Evolutionary conservation across 2,888 invertebrate species (phyloP), one percentile per base, ranked within the genome.

Genomic region (Clostera curtula): DNA sequence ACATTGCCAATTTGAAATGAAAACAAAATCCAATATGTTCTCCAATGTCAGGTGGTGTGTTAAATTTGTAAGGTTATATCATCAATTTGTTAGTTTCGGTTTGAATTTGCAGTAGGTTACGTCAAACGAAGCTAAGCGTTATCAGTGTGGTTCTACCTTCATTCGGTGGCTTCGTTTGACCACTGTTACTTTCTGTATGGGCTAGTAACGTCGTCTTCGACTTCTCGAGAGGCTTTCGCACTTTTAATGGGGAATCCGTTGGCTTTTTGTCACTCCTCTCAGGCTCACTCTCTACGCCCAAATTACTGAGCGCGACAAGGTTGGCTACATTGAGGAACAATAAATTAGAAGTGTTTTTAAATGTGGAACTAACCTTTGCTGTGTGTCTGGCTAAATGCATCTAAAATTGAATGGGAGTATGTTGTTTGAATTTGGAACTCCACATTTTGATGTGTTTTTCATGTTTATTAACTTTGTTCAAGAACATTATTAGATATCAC

Each of bases 241-340:
- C 62, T 59, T 80, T 83, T 49, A 76, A 58, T 51, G 80, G 77
- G 36, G 77, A 77, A 61, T 74, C 75, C 64, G 68, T 67, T 36
- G 76, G 67, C 55, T 73, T 79, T 76, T 73, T 79, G 51, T 68
- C 70, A 56, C 60, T 74, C 56, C 69, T 40, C 56, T 79, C 76
- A 37, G 70, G 56, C 53, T 80, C 80, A 65, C 62, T 63, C 55
- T 80, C 80, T 54, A 83, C 71, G 51, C 82, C 83, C 83, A 83
- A 76, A 59, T 80, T 80, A 83, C 83, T 80, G 69, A 83, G 83
- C 59, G 82, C 83, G 56, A 80, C 79, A 65, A 83, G 82, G 75
- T 75, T 83, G 34, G 79, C 83, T 83, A 82, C 72, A 75, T 56
- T 50, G 44, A 53, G 49, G 56, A 61, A 49, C 48, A 53, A 39